Base-by-base conservation (phyloP, 2,113 vertebrate genomes). In the Petaurus breviceps region DNA sequence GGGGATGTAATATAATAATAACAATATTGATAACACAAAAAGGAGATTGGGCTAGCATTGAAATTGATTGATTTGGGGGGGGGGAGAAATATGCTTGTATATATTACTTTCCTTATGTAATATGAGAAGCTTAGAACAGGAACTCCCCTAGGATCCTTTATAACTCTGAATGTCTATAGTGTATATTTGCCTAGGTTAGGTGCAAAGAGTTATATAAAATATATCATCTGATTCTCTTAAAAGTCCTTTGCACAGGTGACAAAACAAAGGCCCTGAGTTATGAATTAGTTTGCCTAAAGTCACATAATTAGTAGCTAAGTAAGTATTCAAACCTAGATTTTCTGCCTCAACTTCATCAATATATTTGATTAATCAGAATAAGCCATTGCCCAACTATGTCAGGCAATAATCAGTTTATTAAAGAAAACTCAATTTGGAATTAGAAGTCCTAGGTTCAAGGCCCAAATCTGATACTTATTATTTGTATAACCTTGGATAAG, bases 81-180 rank as follows among this genome's bases (percentile, higher is more conserved):
- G 0, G 3, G 14, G 5, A 3, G 25, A 77, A 77, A n/a, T n/a
- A n/a, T 19, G 16, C 5, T 1, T 7, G 16, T 7, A n/a, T n/a
- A n/a, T 14, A 37, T 77, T 77, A 84, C 16, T 43, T 84, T 84
- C 16, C n/a, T 43, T 43, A 43, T 43, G 31, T 23, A 84, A 43
- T 84, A 19, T 43, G 19, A 23, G n/a, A 84, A 84, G 6, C 19
- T 43, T 84, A 2, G 68, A 84, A n/a, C 0, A 2, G 19, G 19
- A 84, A 43, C 43, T 84, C 68, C 16, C 61, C 16, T 43, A 84
- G 2, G 37, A 84, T 84, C 5, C n/a, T 84, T 43, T 84, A 84
- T 37, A 84, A 43, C 19, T 43, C 19, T 43, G n/a, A 84, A 43
- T 7, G 6, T 43, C 16, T 84, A 43, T 43, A 23, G 5, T 23